Evolutionary conservation across 2,113 vertebrate genomes (phyloP), one percentile per base, ranked within the genome.

Genomic region (Gallinago jamesoni): DNA sequence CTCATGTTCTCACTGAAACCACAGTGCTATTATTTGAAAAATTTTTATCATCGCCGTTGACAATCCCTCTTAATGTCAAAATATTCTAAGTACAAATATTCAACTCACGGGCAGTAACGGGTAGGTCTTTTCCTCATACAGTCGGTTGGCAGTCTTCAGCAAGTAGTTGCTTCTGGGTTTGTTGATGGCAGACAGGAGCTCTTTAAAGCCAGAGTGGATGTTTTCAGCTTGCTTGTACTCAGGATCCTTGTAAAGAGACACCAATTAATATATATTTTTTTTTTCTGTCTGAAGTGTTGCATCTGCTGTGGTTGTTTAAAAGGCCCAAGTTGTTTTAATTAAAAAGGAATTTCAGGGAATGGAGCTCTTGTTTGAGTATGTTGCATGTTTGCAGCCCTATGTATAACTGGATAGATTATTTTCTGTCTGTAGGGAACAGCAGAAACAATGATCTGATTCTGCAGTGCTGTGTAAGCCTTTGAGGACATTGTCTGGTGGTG

Each of bases 81-180:
- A 22, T 50, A 62, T 55, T 78, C 37, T 79, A 67, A 39, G 25
- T 28, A 33, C 45, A 92, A 48, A 2, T 24, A 5, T 72, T 59
- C 15, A 73, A 84, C 97, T 97, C 90, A 98, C 96, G 0, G 77
- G 84, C 48, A 92, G 66, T 84, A 98, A 93, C 1, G 91, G 85
- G 16, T 92, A 98, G 6, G 79, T 97, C 89, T 97, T 96, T 91
- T 98, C 97, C 7, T 53, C 95, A 10, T 97, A 98, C 9, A 98
- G 33, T 30, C 30, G 41, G 14, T 96, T 98, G 64, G 97, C 97
- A 47, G 69, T 95, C 91, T 98, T 98, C 79, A 98, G 92, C 55
- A 84, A 3, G n/a, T 96, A 97, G 39, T 81, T 79, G 35, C 80
- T 89, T 47, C 96, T 98, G 27, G 78, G 67, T 73, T 94, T 97